These are phyloP conservation scores for Melipona bicolor DNA, from an alignment of 2,888 invertebrate genomes.

Conservation along the genomic window DNA sequence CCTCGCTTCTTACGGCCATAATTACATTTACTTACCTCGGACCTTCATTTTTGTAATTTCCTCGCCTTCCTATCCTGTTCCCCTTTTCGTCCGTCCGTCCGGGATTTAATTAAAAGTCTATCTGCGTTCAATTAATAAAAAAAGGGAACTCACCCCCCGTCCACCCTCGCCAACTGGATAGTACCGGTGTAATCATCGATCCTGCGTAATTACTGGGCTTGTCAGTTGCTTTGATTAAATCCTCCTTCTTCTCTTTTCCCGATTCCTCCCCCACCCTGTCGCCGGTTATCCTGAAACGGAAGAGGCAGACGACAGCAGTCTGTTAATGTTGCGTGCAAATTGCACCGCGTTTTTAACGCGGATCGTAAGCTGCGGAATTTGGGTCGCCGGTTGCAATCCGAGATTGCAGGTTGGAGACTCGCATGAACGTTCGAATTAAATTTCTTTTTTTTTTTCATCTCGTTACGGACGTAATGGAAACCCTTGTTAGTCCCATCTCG, in stretches of 20 bases:
- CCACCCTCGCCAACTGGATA: background rate
- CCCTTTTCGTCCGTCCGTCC: background rate
- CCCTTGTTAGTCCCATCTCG: background rate
- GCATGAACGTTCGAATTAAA: background rate
- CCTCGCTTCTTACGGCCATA: background rate
- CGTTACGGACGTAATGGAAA: background rate
- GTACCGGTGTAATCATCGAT: slow-evolving; percentile 43
- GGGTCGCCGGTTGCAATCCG: background rate
- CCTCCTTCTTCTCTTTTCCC: background rate
- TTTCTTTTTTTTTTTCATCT: background rate
- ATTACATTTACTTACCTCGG: slow-evolving; percentile 22
- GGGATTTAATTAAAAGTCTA: slow-evolving; percentile 46
- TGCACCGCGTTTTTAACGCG: background rate
- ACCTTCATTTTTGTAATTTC: slow-evolving; percentile 18
- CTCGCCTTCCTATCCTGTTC: background rate
- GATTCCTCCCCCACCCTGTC: no score
- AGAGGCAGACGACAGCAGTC: background rate
- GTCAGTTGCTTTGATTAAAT: slow-evolving; percentile 58
- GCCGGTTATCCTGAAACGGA: background rate
- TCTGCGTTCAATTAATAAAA: slow-evolving; percentile 40
- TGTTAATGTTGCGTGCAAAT: background rate
- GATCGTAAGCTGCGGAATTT: background rate
- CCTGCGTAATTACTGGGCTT: slow-evolving; percentile 44
- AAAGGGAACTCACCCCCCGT: background rate
- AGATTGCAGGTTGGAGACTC: background rate